phyloP scores from a whole-genome alignment of 2,113 vertebrate genomes.

The Monopterus albus region DNA sequence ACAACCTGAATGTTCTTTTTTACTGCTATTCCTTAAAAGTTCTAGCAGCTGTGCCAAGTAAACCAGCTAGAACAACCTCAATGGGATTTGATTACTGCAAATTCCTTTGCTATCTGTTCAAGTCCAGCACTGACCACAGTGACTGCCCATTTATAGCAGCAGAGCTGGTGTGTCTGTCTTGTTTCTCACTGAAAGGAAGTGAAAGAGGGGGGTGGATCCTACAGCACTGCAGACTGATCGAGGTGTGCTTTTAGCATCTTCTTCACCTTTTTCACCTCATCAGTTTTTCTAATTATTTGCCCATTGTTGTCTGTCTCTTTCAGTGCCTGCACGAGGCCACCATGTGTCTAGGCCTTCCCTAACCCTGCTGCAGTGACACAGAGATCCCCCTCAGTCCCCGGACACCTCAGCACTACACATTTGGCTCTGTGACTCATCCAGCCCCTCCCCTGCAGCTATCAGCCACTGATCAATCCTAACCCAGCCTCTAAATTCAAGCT shows the following conservation, averaged over 20 bases:
- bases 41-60: not conserved
- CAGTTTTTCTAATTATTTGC: constrained; percentile 32
- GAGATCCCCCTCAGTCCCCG: constrained; percentile 56
- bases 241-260: constrained; percentile 22
- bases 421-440: constrained; percentile 43
- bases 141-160: constrained; percentile 22
- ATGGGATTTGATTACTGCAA: not conserved
- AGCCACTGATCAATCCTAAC: constrained; percentile 48
- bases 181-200: constrained; percentile 25
- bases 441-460: constrained; percentile 44
- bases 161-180: constrained; percentile 15
- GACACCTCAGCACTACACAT: constrained; percentile 37
- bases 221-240: constrained; percentile 42
- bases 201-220: constrained; percentile 26
- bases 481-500: constrained; percentile 18
- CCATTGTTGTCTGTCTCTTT: constrained; percentile 10
- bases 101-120: not conserved
- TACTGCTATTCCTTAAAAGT: constrained; percentile 5
- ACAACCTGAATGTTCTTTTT: constrained; percentile 52
- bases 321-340: constrained; percentile 61
- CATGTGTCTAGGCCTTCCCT: constrained; percentile 44
- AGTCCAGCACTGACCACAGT: constrained; percentile 2
- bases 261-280: not conserved
- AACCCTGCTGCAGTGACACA: constrained; percentile 53
- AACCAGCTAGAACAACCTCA: not conserved